Percentiles rank a stretch among this genome's conserved stretches.
Evolutionary conservation across 1,140 invertebrate species (phyloP).

Genomic region (Aphelinus atriplicis): DNA sequence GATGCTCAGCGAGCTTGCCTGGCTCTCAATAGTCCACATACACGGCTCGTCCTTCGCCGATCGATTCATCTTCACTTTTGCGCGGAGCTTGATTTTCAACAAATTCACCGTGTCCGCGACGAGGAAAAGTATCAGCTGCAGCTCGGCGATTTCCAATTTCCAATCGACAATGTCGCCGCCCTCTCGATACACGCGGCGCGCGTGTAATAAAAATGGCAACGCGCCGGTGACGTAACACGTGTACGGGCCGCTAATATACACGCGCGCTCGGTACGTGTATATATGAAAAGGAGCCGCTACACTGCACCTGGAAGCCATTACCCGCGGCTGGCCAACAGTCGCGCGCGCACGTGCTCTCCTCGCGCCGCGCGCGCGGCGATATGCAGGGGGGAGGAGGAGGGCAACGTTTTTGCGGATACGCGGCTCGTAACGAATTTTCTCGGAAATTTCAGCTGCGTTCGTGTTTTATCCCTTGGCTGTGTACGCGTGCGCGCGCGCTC

Average conservation of each 20-base stretch:
- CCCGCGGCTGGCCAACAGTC: constrained; percentile 50
- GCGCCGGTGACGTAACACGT: constrained; percentile 3
- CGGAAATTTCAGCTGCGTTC: background rate
- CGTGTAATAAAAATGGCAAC: constrained; percentile 14
- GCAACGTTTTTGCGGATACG: background rate
- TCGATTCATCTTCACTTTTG: too few relatives aligned
- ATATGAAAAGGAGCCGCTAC: background rate
- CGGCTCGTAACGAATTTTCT: constrained; percentile 34
- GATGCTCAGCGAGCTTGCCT: too few relatives aligned
- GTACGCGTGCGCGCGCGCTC: too few relatives aligned
- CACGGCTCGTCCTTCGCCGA: too few relatives aligned
- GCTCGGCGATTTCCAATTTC: too few relatives aligned
- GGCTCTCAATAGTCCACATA: too few relatives aligned
- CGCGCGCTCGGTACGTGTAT: constrained; percentile 25
- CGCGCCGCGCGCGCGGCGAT: background rate
- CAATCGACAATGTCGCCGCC: too few relatives aligned
- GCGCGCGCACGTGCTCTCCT: constrained; percentile 5
- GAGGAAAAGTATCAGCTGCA: too few relatives aligned
- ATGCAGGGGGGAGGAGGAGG: background rate
- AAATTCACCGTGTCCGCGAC: too few relatives aligned
- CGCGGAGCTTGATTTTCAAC: too few relatives aligned
- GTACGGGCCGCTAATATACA: background rate
- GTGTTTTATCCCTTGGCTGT: too few relatives aligned
- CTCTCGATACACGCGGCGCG: background rate
- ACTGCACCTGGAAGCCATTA: constrained; percentile 55